Evolutionary conservation across 2,113 vertebrate genomes (phyloP).

Genomic region (Spea bombifrons): DNA sequence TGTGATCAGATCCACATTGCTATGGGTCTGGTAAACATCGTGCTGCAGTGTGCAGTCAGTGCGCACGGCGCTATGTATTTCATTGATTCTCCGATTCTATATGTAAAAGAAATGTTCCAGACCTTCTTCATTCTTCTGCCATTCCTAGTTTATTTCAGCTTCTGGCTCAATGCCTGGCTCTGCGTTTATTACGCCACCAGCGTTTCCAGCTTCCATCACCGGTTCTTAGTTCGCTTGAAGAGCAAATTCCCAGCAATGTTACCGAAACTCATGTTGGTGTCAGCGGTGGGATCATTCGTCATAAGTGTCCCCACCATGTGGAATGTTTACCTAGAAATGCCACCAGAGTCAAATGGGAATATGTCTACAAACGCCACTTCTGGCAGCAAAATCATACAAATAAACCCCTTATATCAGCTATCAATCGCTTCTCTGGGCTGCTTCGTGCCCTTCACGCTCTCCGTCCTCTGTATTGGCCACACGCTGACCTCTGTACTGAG

Average conservation of each 20-base stretch:
- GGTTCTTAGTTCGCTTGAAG: neutral
- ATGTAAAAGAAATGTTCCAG: neutral
- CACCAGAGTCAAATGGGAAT: neutral
- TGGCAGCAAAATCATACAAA: neutral
- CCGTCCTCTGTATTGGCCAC: neutral
- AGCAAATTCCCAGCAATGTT: neutral
- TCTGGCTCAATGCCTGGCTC: neutral
- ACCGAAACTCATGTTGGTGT: neutral
- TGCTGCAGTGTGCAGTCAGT: neutral
- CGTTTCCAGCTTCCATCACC: neutral
- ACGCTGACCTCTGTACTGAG: neutral
- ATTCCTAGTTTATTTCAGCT: neutral
- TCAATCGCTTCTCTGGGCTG: neutral
- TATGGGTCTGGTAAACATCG: conserved; percentile 8
- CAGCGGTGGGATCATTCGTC: neutral
- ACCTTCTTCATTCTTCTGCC: neutral
- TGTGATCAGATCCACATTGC: neutral
- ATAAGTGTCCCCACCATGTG: neutral
- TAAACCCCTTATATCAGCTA: neutral
- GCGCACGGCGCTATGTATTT: neutral
- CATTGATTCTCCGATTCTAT: neutral
- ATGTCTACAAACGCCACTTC: neutral
- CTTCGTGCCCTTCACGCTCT: neutral
- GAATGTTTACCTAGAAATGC: neutral
- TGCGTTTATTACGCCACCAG: neutral